phyloP scores from a whole-genome alignment of 2,113 vertebrate genomes.

The Hoplias malabaricus region DNA sequence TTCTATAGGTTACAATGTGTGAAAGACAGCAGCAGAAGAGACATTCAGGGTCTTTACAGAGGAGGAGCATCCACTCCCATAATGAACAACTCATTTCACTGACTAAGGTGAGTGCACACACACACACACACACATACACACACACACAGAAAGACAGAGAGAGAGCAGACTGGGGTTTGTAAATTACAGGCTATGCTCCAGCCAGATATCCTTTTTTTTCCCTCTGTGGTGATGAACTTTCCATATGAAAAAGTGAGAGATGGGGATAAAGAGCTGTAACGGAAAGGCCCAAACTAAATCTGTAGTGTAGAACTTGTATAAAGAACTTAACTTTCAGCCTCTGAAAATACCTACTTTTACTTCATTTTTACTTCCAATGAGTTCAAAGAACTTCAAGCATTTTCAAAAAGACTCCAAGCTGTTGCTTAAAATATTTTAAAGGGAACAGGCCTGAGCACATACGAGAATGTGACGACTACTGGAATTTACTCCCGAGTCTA shows the following conservation, averaged over 20 bases:
- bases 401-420: neutral
- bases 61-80: slow-evolving; percentile 51
- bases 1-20: neutral
- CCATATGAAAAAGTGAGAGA: slow-evolving; percentile 40
- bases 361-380: neutral
- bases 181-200: slow-evolving; percentile 56
- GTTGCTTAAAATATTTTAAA: neutral
- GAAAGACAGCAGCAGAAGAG: slow-evolving; percentile 1
- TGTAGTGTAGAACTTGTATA: neutral
- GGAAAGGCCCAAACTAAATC: slow-evolving; percentile 7
- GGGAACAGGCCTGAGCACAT: slow-evolving; percentile 29
- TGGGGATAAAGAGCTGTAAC: slow-evolving; percentile 14
- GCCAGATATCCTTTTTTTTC: slow-evolving; percentile 52
- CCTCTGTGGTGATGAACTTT: slow-evolving; percentile 55
- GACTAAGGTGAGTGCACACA: slow-evolving; percentile 37
- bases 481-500: neutral
- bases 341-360: neutral
- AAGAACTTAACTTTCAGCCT: neutral
- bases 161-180: slow-evolving; percentile 50
- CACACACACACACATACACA: neutral
- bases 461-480: slow-evolving; percentile 10
- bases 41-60: slow-evolving; percentile 48
- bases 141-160: slow-evolving; percentile 17
- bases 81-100: slow-evolving; percentile 55
- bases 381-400: too few species aligned